Conservation (phyloP, 2,113 vertebrate species). For the Amblyopsis rosae region DNA sequence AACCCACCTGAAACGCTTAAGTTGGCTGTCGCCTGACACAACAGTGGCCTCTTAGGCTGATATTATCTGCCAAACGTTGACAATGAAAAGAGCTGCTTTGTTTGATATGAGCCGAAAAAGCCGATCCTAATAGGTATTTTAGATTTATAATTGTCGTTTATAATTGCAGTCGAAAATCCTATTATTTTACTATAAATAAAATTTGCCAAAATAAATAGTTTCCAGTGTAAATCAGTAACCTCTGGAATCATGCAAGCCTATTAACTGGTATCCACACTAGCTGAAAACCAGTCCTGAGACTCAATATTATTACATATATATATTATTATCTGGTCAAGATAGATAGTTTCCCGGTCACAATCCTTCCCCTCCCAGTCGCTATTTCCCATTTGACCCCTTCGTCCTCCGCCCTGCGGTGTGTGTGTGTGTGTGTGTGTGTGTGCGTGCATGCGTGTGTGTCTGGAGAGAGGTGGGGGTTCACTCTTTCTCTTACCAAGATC, state of each 20-base stretch:
- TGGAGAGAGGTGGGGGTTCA: slow-evolving; percentile 6
- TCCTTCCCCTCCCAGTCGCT: slow-evolving; percentile 4
- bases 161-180: too few relatives aligned
- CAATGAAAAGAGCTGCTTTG: slow-evolving; percentile 67
- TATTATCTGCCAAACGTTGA: slow-evolving; percentile 78
- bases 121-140: neutral
- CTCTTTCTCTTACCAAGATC: slow-evolving; percentile 36
- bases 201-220: too few relatives aligned
- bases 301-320: too few relatives aligned
- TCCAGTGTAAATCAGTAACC: too few relatives aligned
- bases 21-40: slow-evolving; percentile 72
- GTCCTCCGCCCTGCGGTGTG: slow-evolving; percentile 4
- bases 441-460: neutral
- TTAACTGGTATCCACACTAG: too few relatives aligned
- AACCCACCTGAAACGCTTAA: slow-evolving; percentile 77
- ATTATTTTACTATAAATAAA: too few relatives aligned
- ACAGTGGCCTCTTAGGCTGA: slow-evolving; percentile 64
- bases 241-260: too few relatives aligned
- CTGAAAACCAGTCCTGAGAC: too few relatives aligned
- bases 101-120: slow-evolving; percentile 43
- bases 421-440: neutral
- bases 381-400: neutral
- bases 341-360: neutral
- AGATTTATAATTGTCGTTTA: neutral
- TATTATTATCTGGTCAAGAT: too few relatives aligned